Evolutionary conservation across 2,888 invertebrate species (phyloP).

Genomic region (Esperia sulphurella): DNA sequence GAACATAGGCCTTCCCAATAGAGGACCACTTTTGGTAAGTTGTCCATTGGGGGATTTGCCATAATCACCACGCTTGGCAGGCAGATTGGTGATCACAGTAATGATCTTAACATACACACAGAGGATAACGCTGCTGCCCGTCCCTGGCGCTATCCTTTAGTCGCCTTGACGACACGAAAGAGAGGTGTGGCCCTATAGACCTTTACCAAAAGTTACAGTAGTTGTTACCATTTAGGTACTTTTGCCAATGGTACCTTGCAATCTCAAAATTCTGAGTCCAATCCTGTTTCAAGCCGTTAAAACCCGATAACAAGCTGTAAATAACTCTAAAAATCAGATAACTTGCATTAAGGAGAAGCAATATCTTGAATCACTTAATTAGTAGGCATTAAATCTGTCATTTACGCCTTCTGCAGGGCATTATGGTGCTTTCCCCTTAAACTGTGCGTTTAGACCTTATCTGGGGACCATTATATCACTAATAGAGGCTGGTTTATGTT

Average conservation of each 20-base stretch:
- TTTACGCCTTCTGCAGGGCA: conserved; percentile 53
- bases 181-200: too few relatives aligned
- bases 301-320: conserved; percentile 36
- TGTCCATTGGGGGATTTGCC: too few relatives aligned
- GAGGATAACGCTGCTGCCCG: too few relatives aligned
- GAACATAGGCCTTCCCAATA: too few relatives aligned
- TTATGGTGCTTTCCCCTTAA: conserved; percentile 56
- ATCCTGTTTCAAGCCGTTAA: conserved; percentile 14
- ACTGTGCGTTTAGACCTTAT: conserved; percentile 60
- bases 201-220: too few relatives aligned
- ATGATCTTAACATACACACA: too few relatives aligned
- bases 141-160: too few relatives aligned
- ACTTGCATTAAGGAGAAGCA: conserved; percentile 37
- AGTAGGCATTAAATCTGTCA: conserved; percentile 70
- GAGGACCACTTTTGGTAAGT: too few relatives aligned
- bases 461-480: conserved; percentile 63
- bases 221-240: neutral
- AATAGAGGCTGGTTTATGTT: conserved; percentile 62
- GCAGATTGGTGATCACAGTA: too few relatives aligned
- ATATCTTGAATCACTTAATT: conserved; percentile 68
- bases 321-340: conserved; percentile 62
- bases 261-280: conserved; percentile 23
- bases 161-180: too few relatives aligned
- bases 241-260: conserved; percentile 6
- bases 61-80: too few relatives aligned